Percentiles rank a stretch among this genome's conserved stretches.
These are phyloP conservation scores for Notoglanidium macrostoma DNA, from an alignment of 2,797 vertebrate genomes.

Conservation along the genomic window DNA sequence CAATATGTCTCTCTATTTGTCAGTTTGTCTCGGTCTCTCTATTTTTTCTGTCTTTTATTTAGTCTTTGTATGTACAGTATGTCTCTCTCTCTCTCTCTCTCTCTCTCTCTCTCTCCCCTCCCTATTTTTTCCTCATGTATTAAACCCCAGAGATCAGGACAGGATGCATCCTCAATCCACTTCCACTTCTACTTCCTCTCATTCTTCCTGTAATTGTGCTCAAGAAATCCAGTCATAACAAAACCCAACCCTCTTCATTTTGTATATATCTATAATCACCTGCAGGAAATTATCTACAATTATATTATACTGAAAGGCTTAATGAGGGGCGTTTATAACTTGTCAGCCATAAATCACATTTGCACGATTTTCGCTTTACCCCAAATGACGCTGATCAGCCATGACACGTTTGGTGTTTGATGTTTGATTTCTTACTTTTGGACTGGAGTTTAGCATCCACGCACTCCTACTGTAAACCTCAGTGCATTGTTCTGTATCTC, in stretches of 20 bases:
- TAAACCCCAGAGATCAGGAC: constrained; percentile 9
- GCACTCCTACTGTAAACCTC: background rate
- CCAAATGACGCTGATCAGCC: background rate
- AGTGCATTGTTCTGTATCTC: background rate
- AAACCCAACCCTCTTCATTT: background rate
- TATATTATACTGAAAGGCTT: background rate
- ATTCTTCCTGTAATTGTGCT: constrained; percentile 33
- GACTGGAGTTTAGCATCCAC: background rate
- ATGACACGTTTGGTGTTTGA: background rate
- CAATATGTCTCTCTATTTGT: background rate
- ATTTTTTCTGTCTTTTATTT: background rate
- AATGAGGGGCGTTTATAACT: background rate
- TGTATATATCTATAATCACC: background rate
- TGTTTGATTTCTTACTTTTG: background rate
- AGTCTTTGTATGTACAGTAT: background rate
- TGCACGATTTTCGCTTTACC: background rate
- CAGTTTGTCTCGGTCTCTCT: background rate
- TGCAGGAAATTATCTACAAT: constrained; percentile 15
- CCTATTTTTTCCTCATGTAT: background rate
- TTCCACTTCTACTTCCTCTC: constrained; percentile 21
- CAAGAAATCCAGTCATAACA: constrained; percentile 6
- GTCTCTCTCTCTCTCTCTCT: background rate
- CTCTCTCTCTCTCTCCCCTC: background rate
- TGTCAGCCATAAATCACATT: background rate
- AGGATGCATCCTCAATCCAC: background rate